Base-by-base conservation (phyloP, 2,113 vertebrate species). In the Ammospiza caudacuta region DNA sequence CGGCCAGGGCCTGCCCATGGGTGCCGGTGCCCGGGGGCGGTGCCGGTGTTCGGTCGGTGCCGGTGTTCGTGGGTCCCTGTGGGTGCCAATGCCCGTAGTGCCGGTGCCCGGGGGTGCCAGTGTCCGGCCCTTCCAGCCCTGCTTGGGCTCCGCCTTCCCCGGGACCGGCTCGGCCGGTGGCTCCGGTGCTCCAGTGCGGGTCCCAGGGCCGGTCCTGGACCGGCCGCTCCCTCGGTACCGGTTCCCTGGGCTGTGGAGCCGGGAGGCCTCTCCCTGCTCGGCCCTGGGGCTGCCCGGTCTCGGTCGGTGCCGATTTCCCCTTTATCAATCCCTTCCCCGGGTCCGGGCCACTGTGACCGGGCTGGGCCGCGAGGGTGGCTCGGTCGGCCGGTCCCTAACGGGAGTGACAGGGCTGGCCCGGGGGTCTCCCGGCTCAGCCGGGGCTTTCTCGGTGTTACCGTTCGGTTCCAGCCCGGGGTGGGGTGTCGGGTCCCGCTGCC, bases 161-260 rank as follows among this genome's bases (percentile, higher is more conserved):
- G 0, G 64, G 33, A 1, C 17, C 77, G 1, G 70, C 70, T n/a
- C 28, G 5, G n/a, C 3, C 10, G 23, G 21, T 15, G 44, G 63
- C n/a, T 31, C 68, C 28, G 22, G 21, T 33, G 55, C 49, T 25
- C 27, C 75, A 2, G 25, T n/a, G 0, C 49, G 7, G 82, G 8
- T 49, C 9, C 33, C 24, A 5, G 23, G 43, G 16, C 69, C 25
- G 15, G 24, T 46, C 11, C 49, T 31, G 64, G 16, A 0, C 10
- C 64, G 55, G 19, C 70, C 33, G 24, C 22, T 46, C 5, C 15
- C 28, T 22, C 43, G 29, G 59, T 43, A 5, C 25, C 31, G 49
- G 29, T 6, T 43, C 31, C 14, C 22, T 29, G 41, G 64, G 57
- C 49, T 24, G 43, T 31, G 68, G 44, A 39, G 43, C 67, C 31